Base-by-base conservation (phyloP, 1,140 invertebrate species). In the Drosophila melanica region DNA sequence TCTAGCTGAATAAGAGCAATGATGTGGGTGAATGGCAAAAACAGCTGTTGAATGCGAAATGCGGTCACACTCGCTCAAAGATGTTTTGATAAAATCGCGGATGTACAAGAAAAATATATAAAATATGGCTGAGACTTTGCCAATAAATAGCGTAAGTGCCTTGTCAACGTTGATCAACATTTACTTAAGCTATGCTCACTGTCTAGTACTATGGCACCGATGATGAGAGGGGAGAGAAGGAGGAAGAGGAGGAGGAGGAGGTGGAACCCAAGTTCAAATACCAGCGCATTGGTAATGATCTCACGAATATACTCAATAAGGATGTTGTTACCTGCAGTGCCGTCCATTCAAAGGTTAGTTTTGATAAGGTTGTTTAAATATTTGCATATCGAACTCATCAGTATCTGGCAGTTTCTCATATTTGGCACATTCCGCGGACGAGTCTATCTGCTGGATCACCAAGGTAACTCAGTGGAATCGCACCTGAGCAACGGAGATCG, bases 261-360 rank as follows among this genome's bases (percentile, higher is more conserved):
- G 94, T 96, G 66, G 98, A 99, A 90, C 98, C 98, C 0, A 97
- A 97, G 92, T 93, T 99, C 18, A 98, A 98, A 92, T 99, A 98
- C 93, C 95, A 96, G 75, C 93, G 98, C 53, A 95, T 99, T 90
- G 94, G 93, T 50, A 98, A 98, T 93, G 97, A 98, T 93, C 91
- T 99, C 5, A 93, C 95, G 77, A 94, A 95, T 76, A 98, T 99
- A 86, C 92, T 99, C 4, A 94, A 95, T 87, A 97, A 96, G 81
- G 98, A 99, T 93, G 95, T 96, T 70, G 96, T 97, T 20, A 91
- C 89, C 12, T 98, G 97, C 89, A 96, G 98, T 77, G 96, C 97
- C 78, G 96, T 98, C 12, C 97, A 99, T 93, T 94, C 97, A 14
- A 99, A 98, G 93, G 96, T 97, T 14, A 5, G 41, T 11, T 50